These are phyloP conservation scores for Tichodroma muraria DNA, from an alignment of 2,113 vertebrate genomes.

Conservation along the genomic window DNA sequence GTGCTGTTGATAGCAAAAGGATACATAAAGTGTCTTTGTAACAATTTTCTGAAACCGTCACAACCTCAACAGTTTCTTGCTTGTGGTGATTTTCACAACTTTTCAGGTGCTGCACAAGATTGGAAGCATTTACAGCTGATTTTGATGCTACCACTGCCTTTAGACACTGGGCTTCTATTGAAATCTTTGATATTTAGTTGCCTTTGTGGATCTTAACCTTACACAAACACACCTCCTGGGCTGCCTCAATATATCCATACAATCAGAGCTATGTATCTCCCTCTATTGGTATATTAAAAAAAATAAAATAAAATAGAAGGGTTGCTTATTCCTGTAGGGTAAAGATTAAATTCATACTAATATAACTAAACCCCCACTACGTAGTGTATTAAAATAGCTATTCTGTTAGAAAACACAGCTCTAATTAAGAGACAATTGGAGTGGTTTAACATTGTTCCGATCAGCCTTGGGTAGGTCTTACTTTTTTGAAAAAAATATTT, in stretches of 20 bases:
- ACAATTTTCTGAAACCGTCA: slow-evolving; percentile 12
- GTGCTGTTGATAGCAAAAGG: slow-evolving; percentile 50
- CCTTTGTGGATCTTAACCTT: not conserved
- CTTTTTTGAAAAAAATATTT: not conserved
- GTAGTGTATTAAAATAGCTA: not conserved
- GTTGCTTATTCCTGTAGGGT: not conserved
- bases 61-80: not conserved
- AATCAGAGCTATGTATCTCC: not conserved
- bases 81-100: not conserved
- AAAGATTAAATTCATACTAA: not conserved
- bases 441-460: not conserved
- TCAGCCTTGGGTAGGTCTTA: not conserved
- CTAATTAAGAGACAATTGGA: not conserved
- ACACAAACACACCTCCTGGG: not conserved
- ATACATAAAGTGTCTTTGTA: slow-evolving; percentile 19
- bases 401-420: not conserved
- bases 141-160: not conserved
- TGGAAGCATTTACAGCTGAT: not conserved
- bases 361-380: not conserved
- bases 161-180: not conserved
- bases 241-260: not conserved
- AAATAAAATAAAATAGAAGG: accelerated
- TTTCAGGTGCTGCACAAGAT: not conserved
- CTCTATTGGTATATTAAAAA: not conserved
- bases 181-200: not conserved